Percentiles rank a stretch among this genome's conserved stretches.
Evolutionary conservation across 2,888 invertebrate species (phyloP).

Genomic region (Seira musarum): DNA sequence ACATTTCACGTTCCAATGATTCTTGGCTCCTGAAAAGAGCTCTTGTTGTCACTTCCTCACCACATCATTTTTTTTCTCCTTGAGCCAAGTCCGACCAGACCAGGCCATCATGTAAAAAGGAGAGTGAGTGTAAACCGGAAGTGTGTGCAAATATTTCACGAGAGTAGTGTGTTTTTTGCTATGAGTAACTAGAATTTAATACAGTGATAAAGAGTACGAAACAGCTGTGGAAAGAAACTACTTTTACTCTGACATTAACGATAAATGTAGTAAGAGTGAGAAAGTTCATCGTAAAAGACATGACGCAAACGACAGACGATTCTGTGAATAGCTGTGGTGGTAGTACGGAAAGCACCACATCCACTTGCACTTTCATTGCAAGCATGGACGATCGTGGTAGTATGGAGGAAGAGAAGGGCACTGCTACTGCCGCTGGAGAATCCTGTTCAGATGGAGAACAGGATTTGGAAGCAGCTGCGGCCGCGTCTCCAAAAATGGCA

Average conservation of each 20-base stretch:
- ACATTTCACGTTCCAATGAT: slow-evolving; percentile 32
- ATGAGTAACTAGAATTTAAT: no score
- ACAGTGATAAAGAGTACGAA: slow-evolving; percentile 12
- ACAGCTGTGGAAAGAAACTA: slow-evolving; percentile 8
- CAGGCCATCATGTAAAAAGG: no score
- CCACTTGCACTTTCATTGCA: no score
- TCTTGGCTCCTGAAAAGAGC: slow-evolving; percentile 7
- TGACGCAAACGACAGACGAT: slow-evolving; percentile 42
- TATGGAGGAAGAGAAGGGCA: slow-evolving; percentile 13
- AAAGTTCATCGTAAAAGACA: no score
- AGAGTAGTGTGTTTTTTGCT: no score
- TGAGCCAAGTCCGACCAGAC: no score
- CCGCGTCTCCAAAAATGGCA: slow-evolving; percentile 7
- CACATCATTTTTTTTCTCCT: no score
- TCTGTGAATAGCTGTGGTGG: slow-evolving; percentile 24
- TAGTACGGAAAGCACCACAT: background rate
- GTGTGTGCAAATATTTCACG: background rate
- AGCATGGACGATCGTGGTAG: slow-evolving; percentile 21
- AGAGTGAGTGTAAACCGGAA: background rate
- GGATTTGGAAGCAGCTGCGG: background rate
- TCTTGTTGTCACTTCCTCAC: no score
- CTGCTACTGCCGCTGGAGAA: no score
- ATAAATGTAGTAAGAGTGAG: slow-evolving; percentile 6
- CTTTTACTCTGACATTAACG: no score
- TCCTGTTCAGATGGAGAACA: no score